Evolutionary conservation across 2,888 invertebrate species (phyloP).

Genomic region (Dynastes tityus): DNA sequence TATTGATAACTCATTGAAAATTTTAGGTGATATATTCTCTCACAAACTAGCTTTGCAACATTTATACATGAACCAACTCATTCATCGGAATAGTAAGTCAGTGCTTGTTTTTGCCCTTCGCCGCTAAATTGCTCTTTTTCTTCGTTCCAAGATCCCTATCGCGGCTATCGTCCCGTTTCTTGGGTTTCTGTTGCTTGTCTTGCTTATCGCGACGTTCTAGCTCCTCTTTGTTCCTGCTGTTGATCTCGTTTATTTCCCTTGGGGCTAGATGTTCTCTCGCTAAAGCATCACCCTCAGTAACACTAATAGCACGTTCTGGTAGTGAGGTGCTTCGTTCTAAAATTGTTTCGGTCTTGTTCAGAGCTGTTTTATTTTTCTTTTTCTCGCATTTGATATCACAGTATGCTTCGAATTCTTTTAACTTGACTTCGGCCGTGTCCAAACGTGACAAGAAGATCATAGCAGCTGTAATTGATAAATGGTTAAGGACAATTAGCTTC

Average conservation of each 20-base stretch:
- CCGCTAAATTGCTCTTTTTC: neutral
- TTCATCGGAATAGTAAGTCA: no score
- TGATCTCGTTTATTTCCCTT: neutral
- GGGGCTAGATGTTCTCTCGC: no score
- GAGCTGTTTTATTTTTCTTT: constrained; percentile 46
- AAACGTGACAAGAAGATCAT: constrained; percentile 62
- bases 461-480: constrained; percentile 57
- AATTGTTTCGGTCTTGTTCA: neutral
- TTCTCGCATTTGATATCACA: constrained; percentile 57
- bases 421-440: constrained; percentile 60
- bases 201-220: neutral
- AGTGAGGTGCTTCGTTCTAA: neutral
- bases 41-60: no score
- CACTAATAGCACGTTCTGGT: neutral
- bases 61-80: no score
- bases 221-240: neutral
- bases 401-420: constrained; percentile 61
- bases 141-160: no score
- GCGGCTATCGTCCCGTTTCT: no score
- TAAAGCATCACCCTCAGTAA: neutral
- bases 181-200: neutral
- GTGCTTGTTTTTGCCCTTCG: neutral
- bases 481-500: neutral
- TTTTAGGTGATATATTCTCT: no score
- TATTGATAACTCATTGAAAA: no score